These are phyloP conservation scores for Protobothrops mucrosquamatus DNA, from an alignment of 2,113 vertebrate genomes.

Conservation along the genomic window DNA sequence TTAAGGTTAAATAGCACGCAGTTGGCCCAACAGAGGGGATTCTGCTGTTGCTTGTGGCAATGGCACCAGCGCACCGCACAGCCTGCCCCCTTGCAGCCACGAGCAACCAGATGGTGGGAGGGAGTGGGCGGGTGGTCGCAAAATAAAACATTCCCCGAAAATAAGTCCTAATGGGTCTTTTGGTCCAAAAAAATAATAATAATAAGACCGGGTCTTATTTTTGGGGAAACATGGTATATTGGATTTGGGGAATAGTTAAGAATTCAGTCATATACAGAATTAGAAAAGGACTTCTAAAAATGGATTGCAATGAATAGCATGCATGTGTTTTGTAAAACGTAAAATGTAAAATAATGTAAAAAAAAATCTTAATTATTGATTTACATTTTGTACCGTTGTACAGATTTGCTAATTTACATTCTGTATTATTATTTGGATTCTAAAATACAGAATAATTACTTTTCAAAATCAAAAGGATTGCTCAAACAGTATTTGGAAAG, in stretches of 20 bases:
- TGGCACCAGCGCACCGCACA: too few species aligned
- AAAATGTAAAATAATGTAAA: not conserved
- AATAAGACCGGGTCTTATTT: too few species aligned
- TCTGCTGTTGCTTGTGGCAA: too few species aligned
- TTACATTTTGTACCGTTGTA: not conserved
- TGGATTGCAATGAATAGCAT: not conserved
- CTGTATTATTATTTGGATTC: not conserved
- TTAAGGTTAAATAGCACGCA: too few species aligned
- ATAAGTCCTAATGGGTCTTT: too few species aligned
- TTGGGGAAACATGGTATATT: not conserved
- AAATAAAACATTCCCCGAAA: too few species aligned
- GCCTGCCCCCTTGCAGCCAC: too few species aligned
- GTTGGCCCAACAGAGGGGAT: too few species aligned
- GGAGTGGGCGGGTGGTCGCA: too few species aligned
- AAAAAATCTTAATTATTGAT: not conserved
- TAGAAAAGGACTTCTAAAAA: not conserved
- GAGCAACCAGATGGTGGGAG: too few species aligned
- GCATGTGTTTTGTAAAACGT: not conserved
- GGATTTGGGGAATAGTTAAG: not conserved
- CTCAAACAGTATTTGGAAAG: not conserved
- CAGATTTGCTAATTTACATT: not conserved
- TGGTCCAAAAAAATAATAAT: too few species aligned
- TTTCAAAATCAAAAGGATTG: not conserved
- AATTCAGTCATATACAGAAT: not conserved
- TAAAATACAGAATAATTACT: not conserved